These are phyloP conservation scores for Cyclargus thomasi DNA, from an alignment of 1,140 invertebrate genomes.

Conservation along the genomic window DNA sequence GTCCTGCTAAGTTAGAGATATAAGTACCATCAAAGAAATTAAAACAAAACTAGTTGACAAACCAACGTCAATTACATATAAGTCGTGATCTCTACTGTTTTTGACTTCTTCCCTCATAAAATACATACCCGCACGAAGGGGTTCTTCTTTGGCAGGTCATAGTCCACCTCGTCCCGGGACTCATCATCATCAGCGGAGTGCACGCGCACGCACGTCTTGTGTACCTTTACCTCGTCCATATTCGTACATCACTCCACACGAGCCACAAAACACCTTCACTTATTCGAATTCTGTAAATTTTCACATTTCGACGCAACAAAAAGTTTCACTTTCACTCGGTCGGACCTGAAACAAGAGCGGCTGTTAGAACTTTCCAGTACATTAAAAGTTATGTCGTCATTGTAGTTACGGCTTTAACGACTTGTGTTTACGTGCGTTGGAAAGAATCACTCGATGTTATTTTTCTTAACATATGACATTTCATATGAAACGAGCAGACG, in stretches of 20 bases:
- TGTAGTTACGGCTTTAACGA: neutral
- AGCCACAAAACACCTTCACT: neutral
- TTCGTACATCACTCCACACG: constrained; percentile 40
- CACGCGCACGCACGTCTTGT: constrained; percentile 66
- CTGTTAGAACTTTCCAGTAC: neutral
- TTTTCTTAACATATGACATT: no score
- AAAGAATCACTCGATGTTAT: no score
- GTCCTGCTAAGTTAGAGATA: no score
- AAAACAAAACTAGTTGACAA: no score
- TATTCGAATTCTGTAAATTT: constrained; percentile 21
- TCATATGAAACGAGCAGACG: no score
- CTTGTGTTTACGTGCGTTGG: no score
- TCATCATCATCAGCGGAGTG: constrained; percentile 62
- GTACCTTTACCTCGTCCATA: constrained; percentile 52
- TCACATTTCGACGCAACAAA: constrained; percentile 19
- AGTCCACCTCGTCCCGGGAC: constrained; percentile 56
- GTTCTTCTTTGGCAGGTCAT: constrained; percentile 64
- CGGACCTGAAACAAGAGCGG: constrained; percentile 15
- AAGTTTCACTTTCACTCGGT: constrained; percentile 16
- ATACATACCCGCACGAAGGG: constrained; percentile 62
- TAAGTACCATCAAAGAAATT: no score
- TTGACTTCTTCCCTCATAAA: no score
- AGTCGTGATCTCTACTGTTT: no score
- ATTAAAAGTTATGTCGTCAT: neutral
- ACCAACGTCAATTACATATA: no score